A percentile compares a stretch with the other conserved stretches of the same genome.
These are phyloP conservation scores for Venustaconcha ellipsiformis DNA, from an alignment of 1,140 invertebrate species.

Conservation along the genomic window DNA sequence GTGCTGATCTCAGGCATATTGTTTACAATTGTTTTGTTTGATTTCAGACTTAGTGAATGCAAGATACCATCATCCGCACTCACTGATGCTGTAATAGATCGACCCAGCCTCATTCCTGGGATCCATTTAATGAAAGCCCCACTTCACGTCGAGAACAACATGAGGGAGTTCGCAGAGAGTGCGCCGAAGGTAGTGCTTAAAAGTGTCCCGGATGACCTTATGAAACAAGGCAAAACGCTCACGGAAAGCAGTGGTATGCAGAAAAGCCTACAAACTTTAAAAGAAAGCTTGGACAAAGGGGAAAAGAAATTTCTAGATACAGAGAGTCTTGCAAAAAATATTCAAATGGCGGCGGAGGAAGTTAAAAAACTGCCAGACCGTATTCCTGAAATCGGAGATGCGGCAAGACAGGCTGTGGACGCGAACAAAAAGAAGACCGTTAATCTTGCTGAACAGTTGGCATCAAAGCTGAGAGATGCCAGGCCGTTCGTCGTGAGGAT, in stretches of 20 bases:
- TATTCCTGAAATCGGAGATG: no score
- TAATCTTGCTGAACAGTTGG: conserved; percentile 19
- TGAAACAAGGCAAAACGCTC: no score
- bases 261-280: no score
- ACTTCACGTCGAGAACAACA: conserved; percentile 2
- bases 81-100: conserved; percentile 2
- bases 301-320: no score
- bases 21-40: no score
- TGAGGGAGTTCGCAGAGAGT: conserved; percentile 21
- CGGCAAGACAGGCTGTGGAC: no score
- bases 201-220: conserved; percentile 1
- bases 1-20: background rate
- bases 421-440: conserved; percentile 12
- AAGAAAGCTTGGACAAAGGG: no score
- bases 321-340: no score
- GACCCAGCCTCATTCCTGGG: conserved; percentile 18
- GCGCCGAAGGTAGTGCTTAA: conserved; percentile 23
- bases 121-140: conserved; percentile 22
- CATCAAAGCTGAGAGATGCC: conserved; percentile 1
- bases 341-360: no score
- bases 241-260: no score
- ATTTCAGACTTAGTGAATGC: conserved; percentile 23
- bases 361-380: no score
- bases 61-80: conserved; percentile 18
- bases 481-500: conserved; percentile 17